Conservation (phyloP, 2,888 invertebrate genomes). For the Podabrus alpinus region DNA sequence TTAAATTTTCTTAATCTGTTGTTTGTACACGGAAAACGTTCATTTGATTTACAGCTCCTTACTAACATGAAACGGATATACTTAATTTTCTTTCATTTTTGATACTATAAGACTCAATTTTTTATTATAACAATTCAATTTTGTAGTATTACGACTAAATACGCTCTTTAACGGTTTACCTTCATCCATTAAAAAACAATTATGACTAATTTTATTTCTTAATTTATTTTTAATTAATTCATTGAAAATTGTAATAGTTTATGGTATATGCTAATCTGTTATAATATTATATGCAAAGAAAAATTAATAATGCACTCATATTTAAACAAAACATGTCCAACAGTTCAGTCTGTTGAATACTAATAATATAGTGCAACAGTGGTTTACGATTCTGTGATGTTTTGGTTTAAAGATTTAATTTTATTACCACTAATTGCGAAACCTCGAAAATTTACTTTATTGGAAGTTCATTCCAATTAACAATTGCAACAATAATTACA, state of each 20-base stretch:
- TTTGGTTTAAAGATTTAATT: not conserved
- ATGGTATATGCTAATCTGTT: not conserved
- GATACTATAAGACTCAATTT: not conserved
- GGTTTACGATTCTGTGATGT: not conserved
- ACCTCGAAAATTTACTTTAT: not conserved
- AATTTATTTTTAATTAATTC: not conserved
- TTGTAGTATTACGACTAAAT: not conserved
- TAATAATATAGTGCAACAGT: not conserved
- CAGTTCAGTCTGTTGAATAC: not conserved
- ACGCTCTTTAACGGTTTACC: not conserved
- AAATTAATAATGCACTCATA: not conserved
- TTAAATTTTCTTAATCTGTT: not conserved
- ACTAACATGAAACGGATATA: not conserved
- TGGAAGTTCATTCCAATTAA: not conserved
- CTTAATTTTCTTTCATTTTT: not conserved
- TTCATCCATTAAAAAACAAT: not conserved
- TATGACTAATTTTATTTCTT: not conserved
- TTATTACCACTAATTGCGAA: not conserved
- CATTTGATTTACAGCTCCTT: not conserved
- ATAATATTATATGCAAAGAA: not conserved
- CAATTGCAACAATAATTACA: not conserved
- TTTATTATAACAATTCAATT: not conserved
- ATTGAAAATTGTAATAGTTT: not conserved
- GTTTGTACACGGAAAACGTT: not conserved
- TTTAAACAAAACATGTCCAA: not conserved